Conservation (phyloP, 2,888 invertebrate species). For the Oscheius onirici region DNA sequence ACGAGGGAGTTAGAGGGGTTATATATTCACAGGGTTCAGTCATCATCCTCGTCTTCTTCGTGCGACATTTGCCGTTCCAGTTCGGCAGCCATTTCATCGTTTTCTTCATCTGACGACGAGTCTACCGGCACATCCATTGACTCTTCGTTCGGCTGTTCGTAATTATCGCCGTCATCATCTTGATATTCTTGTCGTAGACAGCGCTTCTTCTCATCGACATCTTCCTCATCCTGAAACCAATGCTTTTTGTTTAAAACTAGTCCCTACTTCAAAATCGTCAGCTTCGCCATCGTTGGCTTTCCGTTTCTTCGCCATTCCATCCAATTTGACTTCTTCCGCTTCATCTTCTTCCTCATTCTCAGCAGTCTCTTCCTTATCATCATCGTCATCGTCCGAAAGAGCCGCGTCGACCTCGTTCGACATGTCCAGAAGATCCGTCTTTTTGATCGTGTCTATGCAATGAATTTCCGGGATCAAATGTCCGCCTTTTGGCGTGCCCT, state of each 20-base stretch:
- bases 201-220: slow-evolving; percentile 31
- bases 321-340: slow-evolving; percentile 38
- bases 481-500: slow-evolving; percentile 36
- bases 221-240: slow-evolving; percentile 33
- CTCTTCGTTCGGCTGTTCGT: slow-evolving; percentile 24
- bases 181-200: slow-evolving; percentile 21
- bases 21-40: too few species aligned
- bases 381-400: slow-evolving; percentile 58
- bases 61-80: slow-evolving; percentile 50
- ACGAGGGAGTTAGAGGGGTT: too few species aligned
- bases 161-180: slow-evolving; percentile 5
- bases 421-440: slow-evolving; percentile 53
- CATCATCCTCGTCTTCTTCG: slow-evolving; percentile 4
- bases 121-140: slow-evolving; percentile 13
- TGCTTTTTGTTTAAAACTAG: slow-evolving; percentile 31
- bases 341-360: slow-evolving; percentile 35
- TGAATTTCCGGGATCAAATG: slow-evolving; percentile 43
- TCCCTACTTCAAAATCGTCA: slow-evolving; percentile 7
- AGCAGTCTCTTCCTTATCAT: slow-evolving; percentile 12
- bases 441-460: slow-evolving; percentile 48
- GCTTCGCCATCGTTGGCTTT: slow-evolving; percentile 6
- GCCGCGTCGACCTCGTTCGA: slow-evolving; percentile 59
- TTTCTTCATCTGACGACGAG: slow-evolving; percentile 45
- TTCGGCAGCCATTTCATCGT: slow-evolving; percentile 56
- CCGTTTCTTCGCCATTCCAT: background rate